phyloP scores from a whole-genome alignment of 2,888 invertebrate genomes.

The Meiosimyza decipiens region DNA sequence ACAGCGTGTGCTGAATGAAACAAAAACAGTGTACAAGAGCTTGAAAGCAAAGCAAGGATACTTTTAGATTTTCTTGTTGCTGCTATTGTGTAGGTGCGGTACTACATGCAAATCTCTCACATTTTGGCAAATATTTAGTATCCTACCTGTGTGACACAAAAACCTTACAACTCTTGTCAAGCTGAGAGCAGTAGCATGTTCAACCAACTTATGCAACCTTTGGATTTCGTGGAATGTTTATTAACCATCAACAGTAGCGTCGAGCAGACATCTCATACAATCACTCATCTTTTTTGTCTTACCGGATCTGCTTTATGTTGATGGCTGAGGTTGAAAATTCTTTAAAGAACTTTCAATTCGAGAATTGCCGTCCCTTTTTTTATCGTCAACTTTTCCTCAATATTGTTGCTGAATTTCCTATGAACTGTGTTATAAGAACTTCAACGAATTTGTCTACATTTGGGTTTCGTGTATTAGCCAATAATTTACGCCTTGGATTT shows the following conservation, averaged over 20 bases:
- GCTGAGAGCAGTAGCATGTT: not conserved
- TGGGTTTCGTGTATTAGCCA: too few relatives aligned
- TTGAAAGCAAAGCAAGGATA: not conserved
- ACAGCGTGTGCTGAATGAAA: slow-evolving; percentile 6
- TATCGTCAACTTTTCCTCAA: too few relatives aligned
- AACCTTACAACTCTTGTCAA: not conserved
- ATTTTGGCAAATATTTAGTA: not conserved
- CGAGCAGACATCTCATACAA: too few relatives aligned
- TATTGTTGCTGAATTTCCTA: too few relatives aligned
- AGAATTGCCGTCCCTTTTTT: too few relatives aligned
- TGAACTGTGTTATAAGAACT: too few relatives aligned
- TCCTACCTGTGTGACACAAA: not conserved
- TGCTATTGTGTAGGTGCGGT: not conserved
- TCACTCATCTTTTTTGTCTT: too few relatives aligned
- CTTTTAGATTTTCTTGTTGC: not conserved
- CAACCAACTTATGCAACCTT: not conserved
- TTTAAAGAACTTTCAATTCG: too few relatives aligned
- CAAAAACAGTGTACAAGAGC: not conserved
- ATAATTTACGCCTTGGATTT: too few relatives aligned
- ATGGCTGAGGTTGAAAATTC: too few relatives aligned
- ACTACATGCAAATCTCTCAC: not conserved
- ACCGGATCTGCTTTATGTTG: too few relatives aligned
- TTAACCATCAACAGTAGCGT: slow-evolving; percentile 6
- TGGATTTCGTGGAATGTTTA: slow-evolving; percentile 26
- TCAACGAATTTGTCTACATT: too few relatives aligned